phyloP scores from a whole-genome alignment of 2,113 vertebrate genomes.

The Notiomystis cincta region DNA sequence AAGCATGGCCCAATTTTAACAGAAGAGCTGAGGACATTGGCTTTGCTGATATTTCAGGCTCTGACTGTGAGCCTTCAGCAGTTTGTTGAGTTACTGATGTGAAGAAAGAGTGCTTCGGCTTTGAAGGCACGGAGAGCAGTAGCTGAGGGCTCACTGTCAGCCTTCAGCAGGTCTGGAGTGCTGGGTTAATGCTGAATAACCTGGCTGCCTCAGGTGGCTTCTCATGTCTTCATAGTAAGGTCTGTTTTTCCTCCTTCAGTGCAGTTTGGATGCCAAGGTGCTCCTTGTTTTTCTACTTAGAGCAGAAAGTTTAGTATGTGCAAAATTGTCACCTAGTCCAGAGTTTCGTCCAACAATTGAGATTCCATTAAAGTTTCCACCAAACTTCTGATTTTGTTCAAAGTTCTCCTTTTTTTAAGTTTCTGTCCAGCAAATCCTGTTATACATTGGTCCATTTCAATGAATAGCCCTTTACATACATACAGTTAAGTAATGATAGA shows the following conservation, averaged over 20 bases:
- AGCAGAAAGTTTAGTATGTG: neutral
- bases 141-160: neutral
- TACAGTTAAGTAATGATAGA: neutral
- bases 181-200: rapidly evolving
- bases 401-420: neutral
- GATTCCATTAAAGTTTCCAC: neutral
- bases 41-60: neutral
- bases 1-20: neutral
- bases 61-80: neutral
- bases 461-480: neutral
- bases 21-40: neutral
- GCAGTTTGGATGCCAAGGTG: neutral
- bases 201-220: neutral
- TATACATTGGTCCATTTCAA: neutral
- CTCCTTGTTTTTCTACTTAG: neutral
- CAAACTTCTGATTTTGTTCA: neutral
- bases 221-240: neutral
- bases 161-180: neutral
- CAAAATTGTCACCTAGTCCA: neutral
- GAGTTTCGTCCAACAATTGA: neutral
- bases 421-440: neutral
- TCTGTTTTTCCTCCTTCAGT: neutral
- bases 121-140: neutral
- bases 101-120: neutral
- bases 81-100: neutral